Conservation (phyloP, 2,797 vertebrate species). For the Novumbra hubbsi region DNA sequence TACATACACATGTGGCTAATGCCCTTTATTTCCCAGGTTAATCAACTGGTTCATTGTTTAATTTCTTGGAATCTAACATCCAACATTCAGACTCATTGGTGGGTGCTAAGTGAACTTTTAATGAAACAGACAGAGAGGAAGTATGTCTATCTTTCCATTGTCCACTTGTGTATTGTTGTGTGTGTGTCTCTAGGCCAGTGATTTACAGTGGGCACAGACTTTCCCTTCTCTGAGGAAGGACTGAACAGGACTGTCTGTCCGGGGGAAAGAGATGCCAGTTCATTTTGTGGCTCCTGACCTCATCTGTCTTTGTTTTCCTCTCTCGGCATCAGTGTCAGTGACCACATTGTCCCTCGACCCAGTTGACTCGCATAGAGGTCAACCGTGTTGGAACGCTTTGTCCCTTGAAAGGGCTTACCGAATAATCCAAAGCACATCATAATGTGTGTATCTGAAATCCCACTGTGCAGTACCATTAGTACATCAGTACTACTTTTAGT, state of each 20-base stretch:
- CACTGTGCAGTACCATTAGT: not conserved
- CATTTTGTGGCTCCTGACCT: conserved; percentile 2
- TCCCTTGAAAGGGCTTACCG: not conserved
- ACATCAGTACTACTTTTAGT: too few species aligned
- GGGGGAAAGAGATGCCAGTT: not conserved
- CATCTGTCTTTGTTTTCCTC: conserved; percentile 6
- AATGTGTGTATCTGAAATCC: not conserved
- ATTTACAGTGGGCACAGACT: not conserved
- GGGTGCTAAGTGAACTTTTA: not conserved
- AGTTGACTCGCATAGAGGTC: not conserved
- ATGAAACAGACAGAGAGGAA: not conserved
- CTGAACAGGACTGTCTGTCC: not conserved
- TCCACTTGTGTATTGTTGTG: not conserved
- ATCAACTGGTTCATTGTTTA: not conserved
- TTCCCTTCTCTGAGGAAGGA: not conserved
- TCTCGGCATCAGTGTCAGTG: not conserved
- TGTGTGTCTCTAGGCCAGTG: not conserved
- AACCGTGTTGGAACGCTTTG: not conserved
- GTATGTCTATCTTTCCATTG: not conserved
- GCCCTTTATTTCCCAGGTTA: not conserved
- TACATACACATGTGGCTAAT: not conserved
- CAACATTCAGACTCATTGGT: not conserved
- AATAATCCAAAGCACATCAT: not conserved
- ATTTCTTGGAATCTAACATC: not conserved
- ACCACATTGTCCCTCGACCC: not conserved